Evolutionary conservation across 2,797 vertebrate genomes (phyloP).

Genomic region (Sebastes oblongus): DNA sequence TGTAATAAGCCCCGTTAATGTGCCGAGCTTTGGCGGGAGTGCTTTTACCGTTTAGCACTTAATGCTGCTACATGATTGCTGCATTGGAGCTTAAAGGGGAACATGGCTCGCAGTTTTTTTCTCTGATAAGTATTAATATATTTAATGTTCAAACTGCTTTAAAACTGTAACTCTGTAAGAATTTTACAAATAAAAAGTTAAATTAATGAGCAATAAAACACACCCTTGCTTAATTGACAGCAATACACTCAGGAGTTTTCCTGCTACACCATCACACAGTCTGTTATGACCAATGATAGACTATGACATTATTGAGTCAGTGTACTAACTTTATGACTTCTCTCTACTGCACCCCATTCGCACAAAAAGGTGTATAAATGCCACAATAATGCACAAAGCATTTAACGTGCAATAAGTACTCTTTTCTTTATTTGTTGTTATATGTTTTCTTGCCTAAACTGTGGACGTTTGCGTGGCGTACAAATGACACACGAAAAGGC

Average conservation of each 20-base stretch:
- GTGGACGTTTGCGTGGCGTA: too few species aligned
- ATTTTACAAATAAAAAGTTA: background rate
- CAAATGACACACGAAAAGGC: too few species aligned
- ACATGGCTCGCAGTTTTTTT: background rate
- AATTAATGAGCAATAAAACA: background rate
- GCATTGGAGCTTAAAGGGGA: background rate
- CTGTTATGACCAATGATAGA: background rate
- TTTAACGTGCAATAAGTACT: too few species aligned
- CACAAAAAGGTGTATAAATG: too few species aligned
- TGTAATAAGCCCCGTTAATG: constrained; percentile 23
- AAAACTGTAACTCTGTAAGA: background rate
- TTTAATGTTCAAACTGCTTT: background rate
- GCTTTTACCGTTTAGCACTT: constrained; percentile 28
- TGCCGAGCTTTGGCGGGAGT: background rate
- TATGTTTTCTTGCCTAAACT: too few species aligned
- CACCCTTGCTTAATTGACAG: background rate
- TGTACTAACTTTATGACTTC: background rate
- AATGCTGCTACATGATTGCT: constrained; percentile 8
- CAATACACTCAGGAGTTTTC: background rate
- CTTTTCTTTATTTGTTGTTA: too few species aligned
- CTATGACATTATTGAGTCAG: background rate
- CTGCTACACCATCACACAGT: background rate
- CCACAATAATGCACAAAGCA: too few species aligned
- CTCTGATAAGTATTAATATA: background rate
- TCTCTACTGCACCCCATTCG: background rate